Percentiles rank a stretch among this genome's conserved stretches.
These are phyloP conservation scores for Rhagologus leucostigma DNA, from an alignment of 2,113 vertebrate genomes.

Conservation along the genomic window DNA sequence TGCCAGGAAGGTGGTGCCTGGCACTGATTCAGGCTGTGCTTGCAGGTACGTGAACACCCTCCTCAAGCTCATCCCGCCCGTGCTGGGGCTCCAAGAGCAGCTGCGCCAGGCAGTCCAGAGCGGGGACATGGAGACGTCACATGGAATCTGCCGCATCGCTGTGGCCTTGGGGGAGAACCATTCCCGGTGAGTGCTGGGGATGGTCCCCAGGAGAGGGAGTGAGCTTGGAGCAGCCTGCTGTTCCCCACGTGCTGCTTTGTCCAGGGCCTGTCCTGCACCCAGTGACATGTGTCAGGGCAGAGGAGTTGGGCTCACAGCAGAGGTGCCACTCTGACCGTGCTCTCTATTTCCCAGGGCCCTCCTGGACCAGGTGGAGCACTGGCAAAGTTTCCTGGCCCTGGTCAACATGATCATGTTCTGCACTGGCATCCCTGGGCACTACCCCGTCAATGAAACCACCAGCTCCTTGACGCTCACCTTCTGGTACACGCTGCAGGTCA, in stretches of 20 bases:
- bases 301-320: not conserved
- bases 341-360: slow-evolving; percentile 79
- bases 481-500: slow-evolving; percentile 94
- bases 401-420: slow-evolving; percentile 99
- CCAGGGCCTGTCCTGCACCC: not conserved
- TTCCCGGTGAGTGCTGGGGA: slow-evolving; percentile 79
- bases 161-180: slow-evolving; percentile 96
- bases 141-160: slow-evolving; percentile 94
- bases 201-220: not conserved
- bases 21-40: slow-evolving; percentile 10
- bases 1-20: not conserved
- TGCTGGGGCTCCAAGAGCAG: slow-evolving; percentile 93
- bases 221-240: not conserved
- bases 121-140: slow-evolving; percentile 97
- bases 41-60: slow-evolving; percentile 95
- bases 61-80: slow-evolving; percentile 92
- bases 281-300: not conserved
- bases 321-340: not conserved
- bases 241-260: not conserved
- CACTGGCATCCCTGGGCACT: slow-evolving; percentile 96
- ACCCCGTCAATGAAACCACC: slow-evolving; percentile 97
- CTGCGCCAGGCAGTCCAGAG: slow-evolving; percentile 92
- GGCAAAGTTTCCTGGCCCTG: slow-evolving; percentile 95
- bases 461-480: slow-evolving; percentile 98
- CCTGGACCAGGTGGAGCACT: slow-evolving; percentile 96